Base-by-base conservation (phyloP, 37 sponge, comb jelly and placozoan species). In the Cliona cf. orientalis region DNA sequence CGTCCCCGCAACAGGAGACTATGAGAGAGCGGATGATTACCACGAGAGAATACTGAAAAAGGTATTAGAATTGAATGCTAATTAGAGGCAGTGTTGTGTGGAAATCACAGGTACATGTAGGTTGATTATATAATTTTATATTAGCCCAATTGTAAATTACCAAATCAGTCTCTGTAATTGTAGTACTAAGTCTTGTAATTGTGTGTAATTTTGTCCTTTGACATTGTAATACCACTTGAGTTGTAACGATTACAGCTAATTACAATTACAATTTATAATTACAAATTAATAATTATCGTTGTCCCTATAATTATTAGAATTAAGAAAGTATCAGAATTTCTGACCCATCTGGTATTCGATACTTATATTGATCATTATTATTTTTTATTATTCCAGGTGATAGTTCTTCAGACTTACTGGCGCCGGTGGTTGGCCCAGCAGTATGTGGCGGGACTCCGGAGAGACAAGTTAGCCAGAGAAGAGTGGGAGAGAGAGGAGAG, bases 21-120 rank as follows among this genome's bases (percentile, higher is more conserved):
- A 97, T 81, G 87, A 92, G 46, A 86, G 87, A 36, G 95, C 97
- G 14, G 97, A 97, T 53, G 90, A 91, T 42, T 88, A 87, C 44
- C 86, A 84, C 60, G 80, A 58, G 11, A 84, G 86, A 46, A 84
- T 87, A 78, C 65, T 91, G 74, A 23, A 86, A 38, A 85, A 84
- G 46, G 95, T 94, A 38, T 75, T 74, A 19, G 28, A 29, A 9
- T n/a, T 22, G n/a, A n/a, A n/a, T n/a, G n/a, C 32, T n/a, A n/a
- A n/a, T n/a, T n/a, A n/a, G n/a, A n/a, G n/a, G n/a, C n/a, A n/a
- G n/a, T n/a, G n/a, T n/a, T n/a, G n/a, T n/a, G n/a, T n/a, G n/a
- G n/a, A n/a, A n/a, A n/a, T n/a, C n/a, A n/a, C n/a, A n/a, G n/a
- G n/a, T n/a, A n/a, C n/a, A n/a, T n/a, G n/a, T n/a, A n/a, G n/a